A percentile compares a stretch with the other conserved stretches of the same genome.
phyloP scores from a whole-genome alignment of 1,140 invertebrate species.

The Paraescarpia echinospica region DNA sequence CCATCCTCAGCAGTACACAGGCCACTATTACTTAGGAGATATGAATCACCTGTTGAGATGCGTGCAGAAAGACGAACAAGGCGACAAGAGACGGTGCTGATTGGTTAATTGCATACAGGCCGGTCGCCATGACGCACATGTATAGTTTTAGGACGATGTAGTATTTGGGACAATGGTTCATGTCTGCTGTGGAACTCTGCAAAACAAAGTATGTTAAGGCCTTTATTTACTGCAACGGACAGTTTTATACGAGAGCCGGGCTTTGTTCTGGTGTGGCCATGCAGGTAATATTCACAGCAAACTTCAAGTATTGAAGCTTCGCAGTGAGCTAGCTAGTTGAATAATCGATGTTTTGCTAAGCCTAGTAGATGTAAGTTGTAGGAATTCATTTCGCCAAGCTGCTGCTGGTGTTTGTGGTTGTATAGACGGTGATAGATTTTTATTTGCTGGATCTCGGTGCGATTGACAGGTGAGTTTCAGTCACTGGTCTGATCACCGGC shows the following conservation, averaged over 20 bases:
- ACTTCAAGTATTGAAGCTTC: neutral
- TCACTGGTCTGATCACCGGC: neutral
- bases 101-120: neutral
- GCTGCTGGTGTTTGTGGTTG: neutral
- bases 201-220: neutral
- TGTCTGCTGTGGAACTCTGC: neutral
- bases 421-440: neutral
- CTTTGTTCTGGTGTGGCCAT: neutral
- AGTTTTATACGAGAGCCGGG: neutral
- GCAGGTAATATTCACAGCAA: neutral
- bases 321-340: neutral
- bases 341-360: neutral
- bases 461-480: neutral
- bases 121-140: neutral
- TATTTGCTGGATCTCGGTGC: neutral
- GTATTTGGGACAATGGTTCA: neutral
- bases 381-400: neutral
- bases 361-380: neutral
- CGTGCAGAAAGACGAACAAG: neutral
- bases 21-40: neutral
- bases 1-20: neutral
- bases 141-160: neutral
- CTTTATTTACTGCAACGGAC: neutral
- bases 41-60: neutral
- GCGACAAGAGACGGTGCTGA: neutral